Evolutionary conservation across 2,888 invertebrate genomes (phyloP).

Genomic region (Ochlodes sylvanus): DNA sequence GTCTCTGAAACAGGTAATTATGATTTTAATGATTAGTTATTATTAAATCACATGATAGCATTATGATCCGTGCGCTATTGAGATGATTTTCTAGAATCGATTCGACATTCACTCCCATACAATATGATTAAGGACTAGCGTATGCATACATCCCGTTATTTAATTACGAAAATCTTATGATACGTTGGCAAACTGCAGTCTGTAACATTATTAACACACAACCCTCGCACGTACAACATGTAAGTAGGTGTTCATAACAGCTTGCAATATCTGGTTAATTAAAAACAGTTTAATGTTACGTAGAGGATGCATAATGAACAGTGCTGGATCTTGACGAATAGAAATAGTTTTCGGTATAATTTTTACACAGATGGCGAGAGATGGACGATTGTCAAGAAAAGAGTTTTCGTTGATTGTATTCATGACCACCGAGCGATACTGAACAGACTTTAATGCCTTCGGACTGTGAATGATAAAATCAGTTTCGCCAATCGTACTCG

Average conservation of each 20-base stretch:
- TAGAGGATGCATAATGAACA: slow-evolving; percentile 16
- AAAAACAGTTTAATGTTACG: slow-evolving; percentile 22
- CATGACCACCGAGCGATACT: too few species aligned
- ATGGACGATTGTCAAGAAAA: too few species aligned
- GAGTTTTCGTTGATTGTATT: too few species aligned
- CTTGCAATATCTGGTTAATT: slow-evolving; percentile 51
- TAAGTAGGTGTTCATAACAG: slow-evolving; percentile 81
- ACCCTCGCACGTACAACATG: slow-evolving; percentile 36
- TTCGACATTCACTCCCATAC: slow-evolving; percentile 20
- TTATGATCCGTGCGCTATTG: slow-evolving; percentile 29
- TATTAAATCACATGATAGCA: slow-evolving; percentile 29
- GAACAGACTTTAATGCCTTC: too few species aligned
- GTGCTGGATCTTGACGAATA: background rate
- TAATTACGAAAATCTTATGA: background rate
- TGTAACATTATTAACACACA: slow-evolving; percentile 6
- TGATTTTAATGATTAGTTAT: slow-evolving; percentile 51
- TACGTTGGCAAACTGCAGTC: background rate
- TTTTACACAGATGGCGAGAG: too few species aligned
- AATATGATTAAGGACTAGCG: slow-evolving; percentile 12
- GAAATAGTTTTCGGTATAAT: background rate
- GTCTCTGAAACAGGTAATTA: slow-evolving; percentile 83
- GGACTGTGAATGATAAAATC: too few species aligned
- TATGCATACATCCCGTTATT: slow-evolving; percentile 11
- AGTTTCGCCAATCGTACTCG: too few species aligned
- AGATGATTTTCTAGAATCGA: slow-evolving; percentile 9